Evolutionary conservation across 1,140 invertebrate species (phyloP).

Genomic region (Sminthurinus signatus): DNA sequence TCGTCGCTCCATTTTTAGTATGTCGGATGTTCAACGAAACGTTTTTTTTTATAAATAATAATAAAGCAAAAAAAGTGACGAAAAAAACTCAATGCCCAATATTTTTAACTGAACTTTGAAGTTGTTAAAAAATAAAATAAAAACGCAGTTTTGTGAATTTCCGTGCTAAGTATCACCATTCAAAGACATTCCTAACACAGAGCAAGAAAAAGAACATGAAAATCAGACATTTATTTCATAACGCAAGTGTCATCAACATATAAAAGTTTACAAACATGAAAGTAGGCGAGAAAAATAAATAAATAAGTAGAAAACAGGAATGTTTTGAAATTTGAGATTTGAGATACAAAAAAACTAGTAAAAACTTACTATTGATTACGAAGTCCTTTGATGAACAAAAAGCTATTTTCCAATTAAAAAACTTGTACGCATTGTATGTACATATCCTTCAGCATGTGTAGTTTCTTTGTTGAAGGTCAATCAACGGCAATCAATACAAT

Average conservation of each 20-base stretch:
- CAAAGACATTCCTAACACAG: too few species aligned
- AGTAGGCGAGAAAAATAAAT: too few species aligned
- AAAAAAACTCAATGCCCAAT: background rate
- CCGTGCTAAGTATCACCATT: background rate
- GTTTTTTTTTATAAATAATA: background rate
- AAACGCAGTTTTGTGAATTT: background rate
- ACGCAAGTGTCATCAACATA: too few species aligned
- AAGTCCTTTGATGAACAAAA: background rate
- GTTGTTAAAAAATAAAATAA: background rate
- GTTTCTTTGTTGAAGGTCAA: background rate
- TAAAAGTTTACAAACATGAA: too few species aligned
- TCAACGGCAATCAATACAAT: background rate
- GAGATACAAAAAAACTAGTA: too few species aligned
- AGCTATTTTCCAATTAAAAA: background rate
- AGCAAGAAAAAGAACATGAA: too few species aligned
- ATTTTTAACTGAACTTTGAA: background rate
- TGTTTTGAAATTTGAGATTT: too few species aligned
- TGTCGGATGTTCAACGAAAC: background rate
- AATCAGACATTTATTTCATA: too few species aligned
- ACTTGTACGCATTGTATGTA: background rate
- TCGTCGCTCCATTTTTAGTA: conserved; percentile 5
- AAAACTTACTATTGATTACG: background rate
- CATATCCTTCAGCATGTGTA: background rate
- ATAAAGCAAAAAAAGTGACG: background rate
- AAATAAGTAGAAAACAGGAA: too few species aligned